Evolutionary conservation across 2,888 invertebrate genomes (phyloP).

Genomic region (Clanis bilineata): DNA sequence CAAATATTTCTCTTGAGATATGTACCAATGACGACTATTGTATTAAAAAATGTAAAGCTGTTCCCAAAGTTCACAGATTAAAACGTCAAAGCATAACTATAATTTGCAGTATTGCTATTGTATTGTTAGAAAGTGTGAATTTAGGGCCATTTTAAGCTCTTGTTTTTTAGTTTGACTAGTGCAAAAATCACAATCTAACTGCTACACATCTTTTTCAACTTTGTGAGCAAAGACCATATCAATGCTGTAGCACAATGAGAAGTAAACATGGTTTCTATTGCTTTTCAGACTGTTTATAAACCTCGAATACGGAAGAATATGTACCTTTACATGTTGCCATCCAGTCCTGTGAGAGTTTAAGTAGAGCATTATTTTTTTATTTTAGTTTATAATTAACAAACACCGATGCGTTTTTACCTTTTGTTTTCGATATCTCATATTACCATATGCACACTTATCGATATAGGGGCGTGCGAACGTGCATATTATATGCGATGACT

Average conservation of each 20-base stretch:
- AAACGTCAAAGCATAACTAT: no score
- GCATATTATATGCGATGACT: background rate
- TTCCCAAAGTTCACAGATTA: no score
- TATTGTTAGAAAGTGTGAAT: no score
- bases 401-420: background rate
- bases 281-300: conserved; percentile 34
- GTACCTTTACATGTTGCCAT: conserved; percentile 37
- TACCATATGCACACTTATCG: background rate
- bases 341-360: conserved; percentile 40
- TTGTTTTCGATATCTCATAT: no score
- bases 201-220: background rate
- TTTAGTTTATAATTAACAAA: conserved; percentile 3
- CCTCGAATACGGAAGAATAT: conserved; percentile 29
- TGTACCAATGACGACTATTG: no score
- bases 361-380: conserved; percentile 22
- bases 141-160: no score
- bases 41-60: no score
- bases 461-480: background rate
- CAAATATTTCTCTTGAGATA: no score
- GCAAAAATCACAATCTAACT: background rate
- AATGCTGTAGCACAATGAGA: conserved; percentile 27
- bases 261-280: conserved; percentile 24
- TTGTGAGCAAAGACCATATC: conserved; percentile 20
- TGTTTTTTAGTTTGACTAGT: no score
- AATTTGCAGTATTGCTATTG: no score